These are phyloP conservation scores for Emmelina monodactyla DNA, from an alignment of 2,888 invertebrate genomes.

Conservation along the genomic window DNA sequence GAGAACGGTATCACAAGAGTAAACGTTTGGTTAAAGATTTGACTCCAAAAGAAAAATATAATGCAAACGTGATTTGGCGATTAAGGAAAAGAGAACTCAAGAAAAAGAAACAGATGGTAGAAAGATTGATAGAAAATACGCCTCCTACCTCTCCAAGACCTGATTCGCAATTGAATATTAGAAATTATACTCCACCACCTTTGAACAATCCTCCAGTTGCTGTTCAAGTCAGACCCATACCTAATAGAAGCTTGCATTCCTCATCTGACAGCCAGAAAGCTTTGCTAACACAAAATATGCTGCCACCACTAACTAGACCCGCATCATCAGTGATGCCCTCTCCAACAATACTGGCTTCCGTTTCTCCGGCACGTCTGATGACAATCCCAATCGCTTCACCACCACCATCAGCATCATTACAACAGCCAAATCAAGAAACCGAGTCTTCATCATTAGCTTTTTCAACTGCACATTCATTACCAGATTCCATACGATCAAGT, in stretches of 20 bases:
- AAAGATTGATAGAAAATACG: constrained; percentile 2
- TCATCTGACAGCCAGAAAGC: neutral
- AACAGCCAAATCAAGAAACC: too few species aligned
- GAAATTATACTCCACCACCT: neutral
- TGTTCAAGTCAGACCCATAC: neutral
- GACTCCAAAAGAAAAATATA: constrained; percentile 1
- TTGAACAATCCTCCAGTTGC: neutral
- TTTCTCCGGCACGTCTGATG: too few species aligned
- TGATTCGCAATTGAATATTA: neutral
- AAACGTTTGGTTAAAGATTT: constrained; percentile 3
- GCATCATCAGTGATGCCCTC: too few species aligned
- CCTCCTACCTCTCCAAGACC: constrained; percentile 10
- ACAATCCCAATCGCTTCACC: too few species aligned
- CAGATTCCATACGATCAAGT: neutral
- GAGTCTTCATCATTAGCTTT: neutral
- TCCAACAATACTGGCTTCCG: too few species aligned
- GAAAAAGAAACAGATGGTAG: constrained; percentile 1
- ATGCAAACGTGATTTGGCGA: constrained; percentile 6
- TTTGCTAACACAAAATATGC: neutral
- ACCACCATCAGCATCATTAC: too few species aligned
- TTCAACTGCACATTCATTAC: neutral
- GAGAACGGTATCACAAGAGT: constrained; percentile 5
- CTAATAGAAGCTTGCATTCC: neutral
- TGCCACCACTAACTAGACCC: neutral
- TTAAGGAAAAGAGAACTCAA: constrained; percentile 1